Evolutionary conservation across 1,140 invertebrate species (phyloP), one percentile per base, ranked within the genome.

Genomic region (Drosophila repleta): DNA sequence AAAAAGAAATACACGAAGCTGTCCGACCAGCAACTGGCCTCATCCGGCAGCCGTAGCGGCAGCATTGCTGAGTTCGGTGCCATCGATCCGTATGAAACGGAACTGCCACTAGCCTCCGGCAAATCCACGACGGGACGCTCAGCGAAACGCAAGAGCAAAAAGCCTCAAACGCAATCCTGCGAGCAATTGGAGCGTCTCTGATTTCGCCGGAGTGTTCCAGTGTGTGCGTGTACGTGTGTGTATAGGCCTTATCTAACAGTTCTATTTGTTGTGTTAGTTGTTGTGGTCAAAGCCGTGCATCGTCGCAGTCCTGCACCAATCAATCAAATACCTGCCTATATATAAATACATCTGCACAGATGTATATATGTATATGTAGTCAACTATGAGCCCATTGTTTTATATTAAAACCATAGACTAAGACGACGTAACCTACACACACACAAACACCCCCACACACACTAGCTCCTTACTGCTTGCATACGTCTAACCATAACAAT

Each of bases 341-440:
- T 21, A 51, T 29, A 57, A 21, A 41, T 35, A 15, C 17, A 35
- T 10, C 4, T 26, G 13, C 10, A 57, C 32, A 41, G 24, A 15
- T 21, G 26, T 5, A 7, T 37, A 18, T 17, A 32, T 20, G 11
- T 52, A 35, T 52, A 21, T 39, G 21, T n/a, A 24, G n/a, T 6
- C 21, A 65, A 32, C 49, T 72, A 56, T 26, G 66, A 43, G 74
- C 70, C 69, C 69, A 77, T 75, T 89, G 84, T 89, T 89, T 89
- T 89, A 89, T 89, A 89, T 88, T 89, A 88, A 88, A 88, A 88
- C 84, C 76, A 58, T 74, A 84, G 73, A 65, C 61, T 76, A 74
- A 74, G 76, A 11, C 56, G 11, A 35, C 57, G 20, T 65, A 46
- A 24, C 58, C 29, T 37, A 37, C 39, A 37, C 58, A 72, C 53